Base-by-base conservation (phyloP, 2,797 vertebrate species). In the Danio kyathit region DNA sequence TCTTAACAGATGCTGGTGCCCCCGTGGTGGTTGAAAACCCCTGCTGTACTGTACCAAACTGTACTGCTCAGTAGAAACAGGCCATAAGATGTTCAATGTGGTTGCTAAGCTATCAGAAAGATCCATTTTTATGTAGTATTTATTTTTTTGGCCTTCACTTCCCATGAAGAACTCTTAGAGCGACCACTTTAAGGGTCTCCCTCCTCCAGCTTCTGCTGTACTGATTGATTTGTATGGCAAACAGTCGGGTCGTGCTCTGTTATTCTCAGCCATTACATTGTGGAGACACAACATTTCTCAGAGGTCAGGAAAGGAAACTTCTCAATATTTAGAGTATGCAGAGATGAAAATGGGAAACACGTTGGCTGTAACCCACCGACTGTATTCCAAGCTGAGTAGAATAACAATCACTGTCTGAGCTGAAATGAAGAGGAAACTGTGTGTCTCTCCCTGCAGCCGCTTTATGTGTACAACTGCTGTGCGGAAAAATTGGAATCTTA, bases 141-240 rank as follows among this genome's bases (percentile, higher is more conserved):
- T n/a, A 1, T 29, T 21, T 49, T 19, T 29, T 38, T 41, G 19
- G 52, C 10, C 48, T 57, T 67, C 5, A 29, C 7, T 65, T n/a
- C 29, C 54, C 40, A 12, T 17, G 8, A 21, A n/a, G 7, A 63
- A n/a, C 38, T 64, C 13, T 65, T 48, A 46, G 61, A 54, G 38
- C 38, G 44, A 52, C 29, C 21, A 19, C 56, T 61, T 71, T 70
- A 70, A 51, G 29, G 4, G 41, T 73, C 56, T 80, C 16, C 10
- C 7, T 63, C 10, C 1, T 49, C 19, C 3, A n/a, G 60, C 7
- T 19, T 38, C 51, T 48, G 8, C 19, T 46, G 17, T 41, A 84
- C 79, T 87, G 87, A 91, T 88, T 88, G 86, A 92, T 92, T 89
- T 88, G 87, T 86, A 90, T 90, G 83, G 71, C 82, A 79, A 87